Base-by-base conservation (phyloP, 2,797 vertebrate genomes). In the Characodon lateralis region DNA sequence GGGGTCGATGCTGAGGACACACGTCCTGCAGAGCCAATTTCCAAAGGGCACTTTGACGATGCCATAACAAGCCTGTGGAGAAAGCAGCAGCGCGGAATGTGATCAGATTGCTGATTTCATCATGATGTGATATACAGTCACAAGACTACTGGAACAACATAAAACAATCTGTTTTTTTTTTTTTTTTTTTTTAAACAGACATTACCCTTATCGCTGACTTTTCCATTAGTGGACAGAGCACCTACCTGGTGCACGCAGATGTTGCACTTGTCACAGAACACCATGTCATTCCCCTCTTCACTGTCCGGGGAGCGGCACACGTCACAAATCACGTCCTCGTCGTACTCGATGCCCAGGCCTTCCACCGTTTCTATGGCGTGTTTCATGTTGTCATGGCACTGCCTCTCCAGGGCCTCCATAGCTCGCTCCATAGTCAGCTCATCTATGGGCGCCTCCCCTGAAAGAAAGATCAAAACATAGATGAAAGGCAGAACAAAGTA, bases 261-360 rank as follows among this genome's bases (percentile, higher is more conserved):
- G 94, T 99, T 99, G 94, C 98, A 99, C 92, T 98, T 97, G 95
- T 99, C 98, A 89, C 98, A 99, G 93, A 99, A 99, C 78, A 99
- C 98, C 98, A 99, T 99, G 92, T 99, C 98, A 80, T 99, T 99
- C 7, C 98, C 98, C 82, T 99, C 98, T 81, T 99, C 98, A 18
- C 98, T 98, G 91, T 99, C 97, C 0, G 98, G 98, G 46, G 98
- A 99, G 73, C 96, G 97, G 88, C 98, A 99, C 79, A 99, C 98
- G 31, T 99, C 98, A 78, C 98, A 99, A 90, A 99, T 97, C 72
- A 99, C 98, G 0, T 99, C 97, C 93, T 99, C 98, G 71, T 99
- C 98, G 1, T 99, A 99, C 73, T 99, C 98, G 0, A 99, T 99
- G 46, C 98, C 98, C 88, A 99, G 85, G 0, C 98, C 98, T 78